Evolutionary conservation across 2,113 vertebrate genomes (phyloP).

Genomic region (Chlamydotis undulata): DNA sequence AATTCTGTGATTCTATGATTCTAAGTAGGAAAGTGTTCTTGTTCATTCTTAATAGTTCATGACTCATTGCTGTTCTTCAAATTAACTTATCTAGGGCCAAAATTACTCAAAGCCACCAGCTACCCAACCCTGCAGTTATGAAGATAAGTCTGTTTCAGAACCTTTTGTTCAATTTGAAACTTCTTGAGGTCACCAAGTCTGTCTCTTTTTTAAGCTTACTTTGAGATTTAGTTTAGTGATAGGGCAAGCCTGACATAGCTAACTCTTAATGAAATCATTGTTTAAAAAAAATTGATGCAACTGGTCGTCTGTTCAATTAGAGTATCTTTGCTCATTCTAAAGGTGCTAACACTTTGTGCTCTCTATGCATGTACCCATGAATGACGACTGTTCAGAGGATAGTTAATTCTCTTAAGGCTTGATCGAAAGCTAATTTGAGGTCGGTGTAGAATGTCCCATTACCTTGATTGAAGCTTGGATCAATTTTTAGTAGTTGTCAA

Average conservation of each 20-base stretch:
- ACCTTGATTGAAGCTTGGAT: slow-evolving; percentile 18
- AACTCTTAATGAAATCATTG: slow-evolving; percentile 4
- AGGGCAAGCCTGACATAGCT: background rate
- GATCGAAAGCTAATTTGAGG: slow-evolving; percentile 47
- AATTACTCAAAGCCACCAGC: background rate
- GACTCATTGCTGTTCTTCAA: background rate
- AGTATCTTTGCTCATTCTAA: background rate
- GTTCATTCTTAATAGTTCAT: background rate
- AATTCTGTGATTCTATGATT: too few relatives aligned
- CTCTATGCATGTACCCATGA: background rate
- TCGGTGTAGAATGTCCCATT: background rate
- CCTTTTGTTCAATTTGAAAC: background rate
- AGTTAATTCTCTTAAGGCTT: slow-evolving; percentile 17
- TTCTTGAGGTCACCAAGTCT: background rate
- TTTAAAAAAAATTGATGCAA: background rate
- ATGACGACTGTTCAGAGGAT: background rate
- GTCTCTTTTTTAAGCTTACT: slow-evolving; percentile 1
- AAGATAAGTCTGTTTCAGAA: background rate
- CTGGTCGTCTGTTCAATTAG: background rate
- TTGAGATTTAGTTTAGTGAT: background rate
- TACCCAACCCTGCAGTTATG: background rate
- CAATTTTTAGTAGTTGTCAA: slow-evolving; percentile 9
- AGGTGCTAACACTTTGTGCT: background rate
- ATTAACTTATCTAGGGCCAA: background rate
- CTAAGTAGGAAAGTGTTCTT: background rate